phyloP scores from a whole-genome alignment of 1,140 invertebrate genomes.

The Drosophila carrolli region DNA sequence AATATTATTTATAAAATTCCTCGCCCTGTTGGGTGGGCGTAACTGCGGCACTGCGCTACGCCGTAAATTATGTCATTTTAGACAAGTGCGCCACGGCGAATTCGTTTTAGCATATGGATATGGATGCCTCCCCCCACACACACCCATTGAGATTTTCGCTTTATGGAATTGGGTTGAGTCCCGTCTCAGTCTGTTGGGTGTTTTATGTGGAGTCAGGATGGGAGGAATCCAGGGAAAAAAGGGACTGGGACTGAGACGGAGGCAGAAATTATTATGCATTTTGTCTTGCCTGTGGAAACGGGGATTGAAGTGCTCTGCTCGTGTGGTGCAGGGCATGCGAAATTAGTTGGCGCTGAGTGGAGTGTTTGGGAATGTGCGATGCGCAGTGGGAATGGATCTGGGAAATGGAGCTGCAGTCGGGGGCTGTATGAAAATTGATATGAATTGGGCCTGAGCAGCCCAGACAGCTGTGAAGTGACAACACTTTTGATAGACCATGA shows the following conservation, averaged over 20 bases:
- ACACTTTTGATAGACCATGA: constrained; percentile 63
- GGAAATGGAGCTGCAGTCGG: constrained; percentile 8
- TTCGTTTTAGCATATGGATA: constrained; percentile 61
- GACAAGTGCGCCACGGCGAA: constrained; percentile 71
- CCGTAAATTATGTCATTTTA: constrained; percentile 82
- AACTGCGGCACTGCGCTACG: constrained; percentile 73
- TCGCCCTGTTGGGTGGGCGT: constrained; percentile 78
- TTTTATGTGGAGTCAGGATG: neutral
- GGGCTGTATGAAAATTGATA: constrained; percentile 62
- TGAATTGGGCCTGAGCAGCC: constrained; percentile 67
- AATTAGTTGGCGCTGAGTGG: constrained; percentile 76
- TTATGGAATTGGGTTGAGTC: constrained; percentile 78
- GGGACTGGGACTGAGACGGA: neutral
- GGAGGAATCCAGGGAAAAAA: constrained; percentile 5
- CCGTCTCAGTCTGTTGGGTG: constrained; percentile 18
- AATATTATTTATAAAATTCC: constrained; percentile 82
- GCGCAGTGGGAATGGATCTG: constrained; percentile 14
- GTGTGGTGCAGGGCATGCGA: constrained; percentile 58
- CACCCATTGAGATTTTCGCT: constrained; percentile 60
- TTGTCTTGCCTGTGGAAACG: constrained; percentile 53
- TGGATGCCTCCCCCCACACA: constrained; percentile 10
- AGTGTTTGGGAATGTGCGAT: constrained; percentile 58
- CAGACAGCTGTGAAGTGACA: constrained; percentile 63
- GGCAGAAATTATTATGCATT: constrained; percentile 69
- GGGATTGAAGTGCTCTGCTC: constrained; percentile 61